Evolutionary conservation across 2,113 vertebrate species (phyloP).

Genomic region (Python bivittatus): DNA sequence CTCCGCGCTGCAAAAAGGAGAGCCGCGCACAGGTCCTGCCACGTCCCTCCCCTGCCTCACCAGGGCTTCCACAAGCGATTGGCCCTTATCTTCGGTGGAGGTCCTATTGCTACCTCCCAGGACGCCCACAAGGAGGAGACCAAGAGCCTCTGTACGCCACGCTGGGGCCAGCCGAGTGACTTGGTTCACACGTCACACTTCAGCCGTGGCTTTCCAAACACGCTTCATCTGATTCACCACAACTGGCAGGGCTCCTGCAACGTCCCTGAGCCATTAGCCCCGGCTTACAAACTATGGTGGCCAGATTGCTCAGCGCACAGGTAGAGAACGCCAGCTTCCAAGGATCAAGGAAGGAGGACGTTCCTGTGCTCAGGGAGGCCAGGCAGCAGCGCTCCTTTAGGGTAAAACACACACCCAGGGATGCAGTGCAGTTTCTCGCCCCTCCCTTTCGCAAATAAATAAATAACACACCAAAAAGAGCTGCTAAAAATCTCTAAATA

Average conservation of each 20-base stretch:
- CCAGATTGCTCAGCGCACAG: neutral
- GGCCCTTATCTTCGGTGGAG: neutral
- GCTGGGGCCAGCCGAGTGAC: neutral
- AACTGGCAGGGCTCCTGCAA: neutral
- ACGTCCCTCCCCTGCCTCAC: neutral
- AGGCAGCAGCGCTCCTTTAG: neutral
- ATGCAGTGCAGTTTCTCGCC: neutral
- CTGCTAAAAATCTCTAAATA: constrained; percentile 26
- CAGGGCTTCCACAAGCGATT: neutral
- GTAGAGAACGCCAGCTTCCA: neutral
- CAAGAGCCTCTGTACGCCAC: neutral
- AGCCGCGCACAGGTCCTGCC: neutral
- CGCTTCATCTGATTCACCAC: neutral
- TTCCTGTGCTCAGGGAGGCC: too few species aligned
- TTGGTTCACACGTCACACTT: neutral
- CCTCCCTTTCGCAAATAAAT: neutral
- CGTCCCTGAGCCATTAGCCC: neutral
- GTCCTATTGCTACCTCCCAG: neutral
- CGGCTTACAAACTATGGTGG: neutral
- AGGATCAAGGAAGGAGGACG: too few species aligned
- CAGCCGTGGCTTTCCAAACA: neutral
- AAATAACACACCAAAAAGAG: neutral
- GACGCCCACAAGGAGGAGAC: neutral
- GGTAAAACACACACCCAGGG: neutral
- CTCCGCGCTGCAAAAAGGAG: neutral